Evolutionary conservation across 2,888 invertebrate species (phyloP).

Genomic region (Andrena chrysosceles): DNA sequence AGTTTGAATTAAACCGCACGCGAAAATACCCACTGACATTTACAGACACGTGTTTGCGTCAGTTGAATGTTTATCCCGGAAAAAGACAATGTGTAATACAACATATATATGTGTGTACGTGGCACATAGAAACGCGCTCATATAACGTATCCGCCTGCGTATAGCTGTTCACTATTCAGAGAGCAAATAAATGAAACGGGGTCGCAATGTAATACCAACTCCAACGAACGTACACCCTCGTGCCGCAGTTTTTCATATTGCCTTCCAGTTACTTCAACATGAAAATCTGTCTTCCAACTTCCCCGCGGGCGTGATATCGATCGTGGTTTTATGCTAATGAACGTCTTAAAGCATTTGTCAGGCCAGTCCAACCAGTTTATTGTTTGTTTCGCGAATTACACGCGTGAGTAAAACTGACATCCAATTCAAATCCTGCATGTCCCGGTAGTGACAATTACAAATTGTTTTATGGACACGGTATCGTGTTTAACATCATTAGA

Average conservation of each 20-base stretch:
- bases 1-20: not conserved
- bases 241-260: slow-evolving; percentile 65
- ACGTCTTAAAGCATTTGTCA: slow-evolving; percentile 44
- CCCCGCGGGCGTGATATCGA: slow-evolving; percentile 18
- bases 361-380: slow-evolving; percentile 8
- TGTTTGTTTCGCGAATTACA: slow-evolving; percentile 13
- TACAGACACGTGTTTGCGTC: slow-evolving; percentile 2
- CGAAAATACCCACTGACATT: slow-evolving; percentile 19
- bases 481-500: too few relatives aligned
- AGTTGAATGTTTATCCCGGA: slow-evolving; percentile 46
- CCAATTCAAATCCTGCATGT: not conserved
- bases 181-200: slow-evolving; percentile 73
- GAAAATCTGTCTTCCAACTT: slow-evolving; percentile 51
- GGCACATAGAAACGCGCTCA: not conserved
- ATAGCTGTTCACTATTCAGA: slow-evolving; percentile 62
- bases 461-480: too few relatives aligned
- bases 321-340: slow-evolving; percentile 49
- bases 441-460: not conserved
- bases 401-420: not conserved
- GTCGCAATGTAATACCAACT: slow-evolving; percentile 68
- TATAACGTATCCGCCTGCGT: slow-evolving; percentile 10
- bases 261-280: slow-evolving; percentile 58
- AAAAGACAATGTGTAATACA: slow-evolving; percentile 61
- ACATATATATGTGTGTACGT: not conserved
- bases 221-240: slow-evolving; percentile 39